Percentiles rank a stretch among this genome's conserved stretches.
phyloP scores from a whole-genome alignment of 2,113 vertebrate genomes.

The Scomber japonicus region DNA sequence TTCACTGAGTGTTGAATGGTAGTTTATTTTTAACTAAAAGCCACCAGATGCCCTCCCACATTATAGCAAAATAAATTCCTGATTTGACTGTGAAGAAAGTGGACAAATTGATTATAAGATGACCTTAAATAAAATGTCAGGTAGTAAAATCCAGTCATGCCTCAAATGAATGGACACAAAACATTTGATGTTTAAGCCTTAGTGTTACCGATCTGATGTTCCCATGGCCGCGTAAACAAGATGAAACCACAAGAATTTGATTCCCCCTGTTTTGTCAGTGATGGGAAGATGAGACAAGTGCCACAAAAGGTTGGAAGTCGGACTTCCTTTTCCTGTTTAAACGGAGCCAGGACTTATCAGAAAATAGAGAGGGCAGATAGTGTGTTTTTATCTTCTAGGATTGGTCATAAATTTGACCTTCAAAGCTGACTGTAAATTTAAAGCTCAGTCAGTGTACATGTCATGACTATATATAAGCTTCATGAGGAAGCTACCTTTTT shows the following conservation, averaged over 20 bases:
- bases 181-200: constrained; percentile 39
- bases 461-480: constrained; percentile 16
- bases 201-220: constrained; percentile 31
- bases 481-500: constrained; percentile 21
- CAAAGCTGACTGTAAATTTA: constrained; percentile 35
- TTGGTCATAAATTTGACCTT: constrained; percentile 36
- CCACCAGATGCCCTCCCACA: not conserved
- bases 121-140: not conserved
- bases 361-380: constrained; percentile 66
- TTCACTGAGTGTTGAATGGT: not conserved
- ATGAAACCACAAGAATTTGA: constrained; percentile 68
- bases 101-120: not conserved
- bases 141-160: not conserved
- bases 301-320: constrained; percentile 69
- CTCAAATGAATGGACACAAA: not conserved
- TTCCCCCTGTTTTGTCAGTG: constrained; percentile 55
- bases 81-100: not conserved
- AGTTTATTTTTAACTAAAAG: not conserved
- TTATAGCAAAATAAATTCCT: not conserved
- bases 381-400: constrained; percentile 41
- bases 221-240: constrained; percentile 47
- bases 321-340: constrained; percentile 81
- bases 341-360: constrained; percentile 51
- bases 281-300: constrained; percentile 66
- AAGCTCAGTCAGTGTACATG: constrained; percentile 13